Evolutionary conservation across 64 coral and sea anemone species (phyloP), one percentile per base, ranked within the genome.

Genomic region (Cladopsammia gracilis): DNA sequence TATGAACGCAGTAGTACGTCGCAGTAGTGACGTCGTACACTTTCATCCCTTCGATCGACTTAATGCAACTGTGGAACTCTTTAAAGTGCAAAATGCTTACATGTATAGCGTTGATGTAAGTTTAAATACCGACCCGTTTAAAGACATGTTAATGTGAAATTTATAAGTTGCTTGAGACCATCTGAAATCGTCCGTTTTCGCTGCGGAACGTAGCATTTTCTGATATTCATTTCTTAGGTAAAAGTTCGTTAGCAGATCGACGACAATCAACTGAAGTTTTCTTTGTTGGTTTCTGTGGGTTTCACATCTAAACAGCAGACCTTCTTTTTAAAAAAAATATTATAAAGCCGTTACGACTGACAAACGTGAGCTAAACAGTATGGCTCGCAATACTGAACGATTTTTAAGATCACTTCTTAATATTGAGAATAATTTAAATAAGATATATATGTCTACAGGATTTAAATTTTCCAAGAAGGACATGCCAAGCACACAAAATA

Each of bases 281-380:
- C 67, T 67, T 51, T 45, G 58, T 84, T 65, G 80, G 43, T 84
- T 67, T 65, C 18, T 68, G 80, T 25, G 80, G 80, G 8, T 68
- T 49, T 19, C 47, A 52, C 80, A 84, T 6, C 62, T 49, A 51
- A 24, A 68, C 60, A 56, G 53, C 61, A 60, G 20, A 62, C 45
- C 10, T 67, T 67, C 64, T 24, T 46, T 25, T 23, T 7, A 0
- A 0, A 22, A 44, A 18, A 84, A 23, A 20, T 16, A 20, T 84
- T 68, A 3, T 19, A 64, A 46, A 43, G 58, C 25, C 16, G 16
- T 22, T 20, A 44, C 58, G 12, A 11, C 26, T 1, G 53, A 34
- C 34, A 34, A 34, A 34, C 34, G 34, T 34, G 34, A 34, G 34
- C 0, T 34, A 2, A 56, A 56, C 12, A 12, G 7, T 12, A 56